Percentiles rank a stretch among this genome's conserved stretches.
Conservation (phyloP, 2,797 vertebrate genomes). For the Poecilia gillii region DNA sequence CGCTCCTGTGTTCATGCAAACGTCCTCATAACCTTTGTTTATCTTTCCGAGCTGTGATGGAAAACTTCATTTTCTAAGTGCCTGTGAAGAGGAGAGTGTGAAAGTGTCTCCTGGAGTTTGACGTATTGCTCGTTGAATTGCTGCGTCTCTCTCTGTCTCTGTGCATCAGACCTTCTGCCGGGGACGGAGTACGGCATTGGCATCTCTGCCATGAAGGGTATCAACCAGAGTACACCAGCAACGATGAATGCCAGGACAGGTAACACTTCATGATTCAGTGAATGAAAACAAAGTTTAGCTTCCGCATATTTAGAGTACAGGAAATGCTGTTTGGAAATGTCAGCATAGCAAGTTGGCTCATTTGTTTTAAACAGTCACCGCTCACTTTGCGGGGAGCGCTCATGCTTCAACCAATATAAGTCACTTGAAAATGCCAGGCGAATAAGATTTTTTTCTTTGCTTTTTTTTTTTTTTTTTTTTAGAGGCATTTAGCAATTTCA, state of each 20-base stretch:
- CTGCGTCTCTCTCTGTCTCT: conserved; percentile 6
- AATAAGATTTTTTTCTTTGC: conserved; percentile 17
- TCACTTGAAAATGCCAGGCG: conserved; percentile 35
- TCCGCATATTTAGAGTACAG: conserved; percentile 14
- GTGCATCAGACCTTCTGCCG: conserved; percentile 87
- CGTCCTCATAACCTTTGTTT: conserved; percentile 31
- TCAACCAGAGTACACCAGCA: conserved; percentile 91
- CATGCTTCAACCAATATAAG: conserved; percentile 30
- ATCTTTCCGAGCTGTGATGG: conserved; percentile 43
- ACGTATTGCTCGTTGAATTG: conserved; percentile 14
- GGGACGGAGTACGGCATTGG: conserved; percentile 97
- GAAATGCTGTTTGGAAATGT: background rate
- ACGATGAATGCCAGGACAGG: conserved; percentile 98
- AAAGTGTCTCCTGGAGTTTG: background rate
- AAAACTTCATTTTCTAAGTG: conserved; percentile 34
- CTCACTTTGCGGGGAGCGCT: conserved; percentile 8
- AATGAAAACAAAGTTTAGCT: conserved; percentile 11
- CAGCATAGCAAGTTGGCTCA: background rate
- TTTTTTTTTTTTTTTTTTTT: background rate
- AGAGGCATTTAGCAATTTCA: conserved; percentile 31
- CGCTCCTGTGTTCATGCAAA: conserved; percentile 33
- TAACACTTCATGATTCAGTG: conserved; percentile 46
- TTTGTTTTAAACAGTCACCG: conserved; percentile 29
- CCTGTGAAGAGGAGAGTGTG: conserved; percentile 22
- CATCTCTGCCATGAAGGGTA: conserved; percentile 89